Percentiles rank a stretch among this genome's conserved stretches.
These are phyloP conservation scores for Drosophila borborema DNA, from an alignment of 2,888 invertebrate genomes.

Conservation along the genomic window DNA sequence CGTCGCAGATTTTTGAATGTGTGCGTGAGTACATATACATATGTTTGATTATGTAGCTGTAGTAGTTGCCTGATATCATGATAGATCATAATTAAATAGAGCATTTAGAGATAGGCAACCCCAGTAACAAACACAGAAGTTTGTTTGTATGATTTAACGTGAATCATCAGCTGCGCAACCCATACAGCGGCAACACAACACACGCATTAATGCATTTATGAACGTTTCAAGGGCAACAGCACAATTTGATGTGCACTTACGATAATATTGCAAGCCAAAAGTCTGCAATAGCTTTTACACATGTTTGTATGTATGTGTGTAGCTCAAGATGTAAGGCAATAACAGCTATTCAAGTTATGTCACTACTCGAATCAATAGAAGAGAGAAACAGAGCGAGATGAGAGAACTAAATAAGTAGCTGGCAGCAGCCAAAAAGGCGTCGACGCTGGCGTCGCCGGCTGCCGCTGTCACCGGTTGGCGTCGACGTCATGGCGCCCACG, in stretches of 20 bases:
- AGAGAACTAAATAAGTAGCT: slow-evolving; percentile 25
- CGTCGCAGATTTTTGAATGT: slow-evolving; percentile 18
- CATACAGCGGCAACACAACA: not conserved
- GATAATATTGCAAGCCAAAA: slow-evolving; percentile 24
- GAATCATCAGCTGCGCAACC: slow-evolving; percentile 24
- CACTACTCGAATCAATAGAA: slow-evolving; percentile 16
- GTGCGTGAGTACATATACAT: not conserved
- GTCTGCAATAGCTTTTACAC: slow-evolving; percentile 6
- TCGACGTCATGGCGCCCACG: slow-evolving; percentile 76
- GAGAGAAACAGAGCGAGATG: not conserved
- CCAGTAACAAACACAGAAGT: not conserved
- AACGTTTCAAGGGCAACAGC: slow-evolving; percentile 50
- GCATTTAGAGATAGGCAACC: slow-evolving; percentile 30
- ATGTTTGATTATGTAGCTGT: slow-evolving; percentile 2
- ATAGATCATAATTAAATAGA: slow-evolving; percentile 10
- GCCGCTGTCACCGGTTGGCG: slow-evolving; percentile 28
- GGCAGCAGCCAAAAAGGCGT: slow-evolving; percentile 45
- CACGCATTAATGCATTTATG: slow-evolving; percentile 9
- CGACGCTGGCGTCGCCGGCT: slow-evolving; percentile 25
- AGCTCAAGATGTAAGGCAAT: slow-evolving; percentile 3
- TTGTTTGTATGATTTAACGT: slow-evolving; percentile 6
- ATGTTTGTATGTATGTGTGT: not conserved
- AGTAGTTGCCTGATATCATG: slow-evolving; percentile 18
- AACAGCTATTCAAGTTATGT: slow-evolving; percentile 36
- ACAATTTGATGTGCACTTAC: slow-evolving; percentile 35